Evolutionary conservation across 2,797 vertebrate genomes (phyloP), one percentile per base, ranked within the genome.

Genomic region (Gallinago solitaria): DNA sequence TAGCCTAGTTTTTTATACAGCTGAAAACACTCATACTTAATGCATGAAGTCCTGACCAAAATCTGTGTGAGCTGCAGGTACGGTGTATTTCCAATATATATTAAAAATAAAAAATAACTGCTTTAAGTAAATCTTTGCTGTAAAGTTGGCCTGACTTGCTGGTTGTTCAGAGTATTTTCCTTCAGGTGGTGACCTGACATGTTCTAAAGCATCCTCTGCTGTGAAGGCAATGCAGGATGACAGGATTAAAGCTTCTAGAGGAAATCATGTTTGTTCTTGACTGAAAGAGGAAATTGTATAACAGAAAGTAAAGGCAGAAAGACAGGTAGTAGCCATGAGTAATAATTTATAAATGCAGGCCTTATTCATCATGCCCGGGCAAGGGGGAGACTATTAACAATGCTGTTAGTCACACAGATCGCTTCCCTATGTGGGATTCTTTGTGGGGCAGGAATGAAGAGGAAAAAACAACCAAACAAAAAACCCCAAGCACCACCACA

Each of bases 221-320:
- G 51, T 13, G 28, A 65, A 56, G n/a, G 30, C 73, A 90, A 32
- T 63, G 77, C 83, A 70, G 81, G 60, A n/a, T 87, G 90, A 94
- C 70, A 82, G 91, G 45, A 73, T 89, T 83, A 60, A 93, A 61
- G 48, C 60, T 89, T 70, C 63, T 91, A 77, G 17, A 74, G 68
- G 28, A 88, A 89, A 77, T 93, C 67, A 7, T 84, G 95, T 95
- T 93, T 79, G 39, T 19, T 95, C 83, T 94, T 95, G 88, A 89
- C 53, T 50, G 45, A 82, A 88, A 91, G 70, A 67, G 88, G 80
- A 89, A 90, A 39, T n/a, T 21, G 56, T 30, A 7, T 35, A 63
- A 63, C 13, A 60, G 25, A 85, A 87, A 41, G 68, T n/a, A 89
- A 90, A 94, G 51, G 61, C 82, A 51, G 69, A 56, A 71, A 78